These are phyloP conservation scores for Egretta garzetta DNA, from an alignment of 2,113 vertebrate species.

Conservation along the genomic window DNA sequence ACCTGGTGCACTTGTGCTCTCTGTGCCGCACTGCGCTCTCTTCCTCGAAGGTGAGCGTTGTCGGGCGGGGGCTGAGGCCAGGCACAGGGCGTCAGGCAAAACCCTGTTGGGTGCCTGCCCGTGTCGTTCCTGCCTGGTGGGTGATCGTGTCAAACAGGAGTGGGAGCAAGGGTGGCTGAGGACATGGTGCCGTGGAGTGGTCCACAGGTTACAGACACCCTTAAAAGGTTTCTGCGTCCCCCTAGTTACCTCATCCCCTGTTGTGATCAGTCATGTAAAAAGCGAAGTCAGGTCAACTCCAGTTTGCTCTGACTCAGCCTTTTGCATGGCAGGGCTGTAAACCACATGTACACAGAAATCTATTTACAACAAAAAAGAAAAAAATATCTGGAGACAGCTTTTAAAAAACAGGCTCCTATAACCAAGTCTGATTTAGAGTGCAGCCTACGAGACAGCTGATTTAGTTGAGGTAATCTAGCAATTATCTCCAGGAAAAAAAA, in stretches of 20 bases:
- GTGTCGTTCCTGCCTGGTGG: neutral
- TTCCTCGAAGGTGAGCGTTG: neutral
- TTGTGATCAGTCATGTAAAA: neutral
- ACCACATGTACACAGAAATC: accelerated
- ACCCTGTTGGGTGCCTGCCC: neutral
- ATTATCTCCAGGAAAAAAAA: neutral
- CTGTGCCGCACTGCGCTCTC: neutral
- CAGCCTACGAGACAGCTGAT: conserved; percentile 1
- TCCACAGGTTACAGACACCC: neutral
- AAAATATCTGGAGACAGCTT: neutral
- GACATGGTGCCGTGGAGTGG: accelerated
- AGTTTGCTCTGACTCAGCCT: neutral
- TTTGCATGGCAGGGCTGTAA: neutral
- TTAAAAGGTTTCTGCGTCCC: neutral
- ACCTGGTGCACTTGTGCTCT: neutral
- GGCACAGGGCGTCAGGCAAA: neutral
- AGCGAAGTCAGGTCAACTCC: neutral
- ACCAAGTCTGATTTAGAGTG: neutral
- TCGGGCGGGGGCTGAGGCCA: neutral
- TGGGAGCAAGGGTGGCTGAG: neutral
- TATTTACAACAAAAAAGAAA: neutral
- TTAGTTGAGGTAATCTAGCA: neutral
- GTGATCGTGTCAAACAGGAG: neutral
- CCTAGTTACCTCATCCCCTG: neutral
- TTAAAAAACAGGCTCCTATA: neutral